Percentiles rank a stretch among this genome's conserved stretches.
phyloP scores from a whole-genome alignment of 2,797 vertebrate species.

The Hoplostethus atlanticus region DNA sequence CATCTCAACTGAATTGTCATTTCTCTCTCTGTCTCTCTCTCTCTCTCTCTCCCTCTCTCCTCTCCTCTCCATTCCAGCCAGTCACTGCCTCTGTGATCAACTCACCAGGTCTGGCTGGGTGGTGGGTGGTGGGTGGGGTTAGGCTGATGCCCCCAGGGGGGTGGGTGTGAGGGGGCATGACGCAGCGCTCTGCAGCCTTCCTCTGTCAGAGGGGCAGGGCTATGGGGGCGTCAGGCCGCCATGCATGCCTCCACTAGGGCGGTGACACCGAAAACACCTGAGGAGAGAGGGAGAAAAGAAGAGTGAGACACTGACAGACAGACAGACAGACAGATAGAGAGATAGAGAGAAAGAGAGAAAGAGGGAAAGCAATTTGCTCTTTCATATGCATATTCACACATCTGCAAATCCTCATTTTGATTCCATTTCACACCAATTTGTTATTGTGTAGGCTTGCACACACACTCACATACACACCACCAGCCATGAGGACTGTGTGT shows the following conservation, averaged over 20 bases:
- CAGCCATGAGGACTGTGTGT: neutral
- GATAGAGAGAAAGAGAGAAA: neutral
- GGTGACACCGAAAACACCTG: slow-evolving; percentile 55
- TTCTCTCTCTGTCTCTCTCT: neutral
- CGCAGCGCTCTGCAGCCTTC: slow-evolving; percentile 69
- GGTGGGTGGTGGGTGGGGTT: slow-evolving; percentile 39
- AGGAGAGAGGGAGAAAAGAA: slow-evolving; percentile 28
- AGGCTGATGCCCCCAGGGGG: slow-evolving; percentile 68
- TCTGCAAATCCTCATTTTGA: neutral
- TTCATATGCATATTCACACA: too few relatives aligned
- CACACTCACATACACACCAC: neutral
- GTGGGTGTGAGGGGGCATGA: slow-evolving; percentile 76
- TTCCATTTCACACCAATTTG: neutral
- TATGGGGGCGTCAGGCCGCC: slow-evolving; percentile 67
- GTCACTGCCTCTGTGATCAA: slow-evolving; percentile 14
- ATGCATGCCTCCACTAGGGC: slow-evolving; percentile 66
- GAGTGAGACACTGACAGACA: slow-evolving; percentile 3
- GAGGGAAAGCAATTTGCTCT: neutral
- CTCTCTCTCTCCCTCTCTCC: neutral
- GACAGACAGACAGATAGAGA: neutral
- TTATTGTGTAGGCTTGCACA: neutral
- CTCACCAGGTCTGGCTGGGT: slow-evolving; percentile 79
- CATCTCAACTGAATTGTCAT: neutral
- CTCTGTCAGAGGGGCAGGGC: slow-evolving; percentile 63
- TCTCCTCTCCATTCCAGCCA: neutral